Evolutionary conservation across 2,797 vertebrate species (phyloP), one percentile per base, ranked within the genome.

Genomic region (Emys orbicularis): DNA sequence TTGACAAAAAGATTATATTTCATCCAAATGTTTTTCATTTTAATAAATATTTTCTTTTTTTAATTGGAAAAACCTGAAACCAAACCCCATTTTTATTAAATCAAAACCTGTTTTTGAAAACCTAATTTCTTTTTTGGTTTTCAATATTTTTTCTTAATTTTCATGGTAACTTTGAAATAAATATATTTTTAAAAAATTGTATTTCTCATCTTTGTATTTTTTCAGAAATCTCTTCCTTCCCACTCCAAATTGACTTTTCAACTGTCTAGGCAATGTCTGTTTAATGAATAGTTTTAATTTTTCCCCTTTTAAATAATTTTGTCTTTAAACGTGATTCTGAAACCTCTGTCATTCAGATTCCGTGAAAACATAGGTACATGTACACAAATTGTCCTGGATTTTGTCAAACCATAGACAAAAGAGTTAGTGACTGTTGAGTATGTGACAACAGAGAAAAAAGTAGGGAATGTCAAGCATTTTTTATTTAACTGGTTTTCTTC

Each of bases 351-450:
- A 19, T 68, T 96, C 77, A 6, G 47, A 79, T 93, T 87, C 87
- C 88, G 83, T 91, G 81, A 93, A 74, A 16, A 72, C 72, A 5
- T 80, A 88, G 74, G 77, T 87, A 96, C 95, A 96, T 90, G 92
- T 91, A 29, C 12, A 47, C 88, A 94, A 96, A 96, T 94, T 96
- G 57, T 81, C 91, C 94, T 96, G 86, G 4, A 74, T 97, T 96
- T 96, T 94, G 84, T 96, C 87, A 93, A 83, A 92, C 61, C 79
- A 82, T 87, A 96, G 95, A 93, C 68, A 95, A 91, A 90, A 95
- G 84, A 91, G n/a, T 87, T 91, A 94, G 87, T 91, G 94, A 88
- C 89, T 90, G 61, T 74, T 91, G 86, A 96, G 88, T 83, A 65
- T 83, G 87, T 54, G 88, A 93, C 18, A 37, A 29, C 25, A 94